Percentiles rank a stretch among this genome's conserved stretches.
Evolutionary conservation across 2,888 invertebrate genomes (phyloP).

Genomic region (Trichopoda pennipes): DNA sequence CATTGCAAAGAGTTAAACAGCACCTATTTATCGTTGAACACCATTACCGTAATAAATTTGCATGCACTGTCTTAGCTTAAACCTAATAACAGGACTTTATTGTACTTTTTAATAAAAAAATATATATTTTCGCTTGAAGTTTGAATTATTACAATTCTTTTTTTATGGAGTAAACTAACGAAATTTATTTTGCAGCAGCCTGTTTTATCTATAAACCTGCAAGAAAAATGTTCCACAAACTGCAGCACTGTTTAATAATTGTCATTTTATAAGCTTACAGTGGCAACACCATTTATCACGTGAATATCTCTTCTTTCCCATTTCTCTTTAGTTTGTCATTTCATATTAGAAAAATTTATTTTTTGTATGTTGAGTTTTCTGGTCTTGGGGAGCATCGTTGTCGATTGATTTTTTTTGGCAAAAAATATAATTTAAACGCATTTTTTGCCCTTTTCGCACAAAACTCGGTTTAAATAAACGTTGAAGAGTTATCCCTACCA

Average conservation of each 20-base stretch:
- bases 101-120: no score
- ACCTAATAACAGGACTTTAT: no score
- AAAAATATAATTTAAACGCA: slow-evolving; percentile 72
- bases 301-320: slow-evolving; percentile 82
- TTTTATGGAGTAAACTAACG: no score
- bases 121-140: no score
- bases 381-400: slow-evolving; percentile 73
- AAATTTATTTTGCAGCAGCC: no score
- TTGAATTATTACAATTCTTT: no score
- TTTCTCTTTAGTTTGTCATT: slow-evolving; percentile 64
- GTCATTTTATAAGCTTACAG: background rate
- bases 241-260: background rate
- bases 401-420: slow-evolving; percentile 75
- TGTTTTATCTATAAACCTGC: no score
- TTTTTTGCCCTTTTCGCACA: slow-evolving; percentile 69
- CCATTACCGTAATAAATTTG: no score
- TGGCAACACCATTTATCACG: slow-evolving; percentile 82
- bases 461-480: slow-evolving; percentile 54
- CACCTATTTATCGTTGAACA: no score
- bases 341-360: slow-evolving; percentile 63
- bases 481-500: background rate
- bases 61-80: no score
- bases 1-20: no score
- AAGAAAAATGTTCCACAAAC: background rate
- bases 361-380: slow-evolving; percentile 74